Evolutionary conservation across 2,797 vertebrate species (phyloP), one percentile per base, ranked within the genome.

Genomic region (Tapirus indicus): DNA sequence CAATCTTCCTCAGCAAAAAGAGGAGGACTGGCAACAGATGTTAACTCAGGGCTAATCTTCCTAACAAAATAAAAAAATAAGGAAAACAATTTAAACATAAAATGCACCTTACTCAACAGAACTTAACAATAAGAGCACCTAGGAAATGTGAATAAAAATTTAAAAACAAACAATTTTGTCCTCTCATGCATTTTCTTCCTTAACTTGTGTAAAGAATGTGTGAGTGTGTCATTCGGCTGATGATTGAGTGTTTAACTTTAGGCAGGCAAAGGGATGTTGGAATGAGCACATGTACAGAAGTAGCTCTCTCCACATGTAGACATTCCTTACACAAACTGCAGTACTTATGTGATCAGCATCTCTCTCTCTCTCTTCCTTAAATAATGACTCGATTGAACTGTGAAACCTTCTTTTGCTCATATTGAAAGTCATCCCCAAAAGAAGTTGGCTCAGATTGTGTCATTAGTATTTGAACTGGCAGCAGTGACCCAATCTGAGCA

Each of bases 161-260:
- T 49, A 84, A 93, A 88, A 35, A 60, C 10, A 88, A 68, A 84
- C 1, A 79, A 14, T 18, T 27, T 54, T n/a, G 35, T 90, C 29
- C 5, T 94, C 9, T 82, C 18, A 20, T 4, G 0, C 10, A 9
- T 35, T 20, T 66, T 80, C 29, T 95, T 80, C 12, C 16, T 88
- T 66, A 82, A n/a, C 52, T 88, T 82, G 7, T 75, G 2, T 17
- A 88, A 89, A 85, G 21, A 75, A 91, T 89, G 18, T 16, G 1
- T 32, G 71, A 78, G 6, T 38, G n/a, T 27, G 62, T 84, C 20
- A 72, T 86, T 80, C 88, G 44, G 27, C 18, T 92, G 38, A 77
- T 92, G 80, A 94, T 47, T 64, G 82, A 75, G 27, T 62, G 38
- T 68, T 91, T 95, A 88, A 92, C 29, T 91, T 66, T 71, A 68